These are phyloP conservation scores for Agrypnus murinus DNA, from an alignment of 2,888 invertebrate genomes.

Conservation along the genomic window DNA sequence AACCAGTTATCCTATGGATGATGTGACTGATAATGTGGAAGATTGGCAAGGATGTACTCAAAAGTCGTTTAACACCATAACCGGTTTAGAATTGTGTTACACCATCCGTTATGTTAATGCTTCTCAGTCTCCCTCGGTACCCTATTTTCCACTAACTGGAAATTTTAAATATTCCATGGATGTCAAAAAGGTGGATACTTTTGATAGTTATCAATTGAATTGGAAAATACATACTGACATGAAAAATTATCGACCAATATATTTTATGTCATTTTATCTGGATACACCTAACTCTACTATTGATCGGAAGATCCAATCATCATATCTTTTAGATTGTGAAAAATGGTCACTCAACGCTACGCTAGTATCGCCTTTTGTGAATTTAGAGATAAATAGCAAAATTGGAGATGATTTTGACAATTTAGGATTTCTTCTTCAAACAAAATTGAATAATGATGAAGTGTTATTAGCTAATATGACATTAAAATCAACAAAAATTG, in stretches of 20 bases:
- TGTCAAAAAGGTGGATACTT: constrained; percentile 54
- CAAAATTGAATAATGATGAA: constrained; percentile 53
- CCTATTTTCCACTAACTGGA: constrained; percentile 58
- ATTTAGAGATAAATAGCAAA: constrained; percentile 50
- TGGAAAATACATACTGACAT: constrained; percentile 47
- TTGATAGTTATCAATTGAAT: constrained; percentile 55
- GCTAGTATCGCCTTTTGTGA: constrained; percentile 54
- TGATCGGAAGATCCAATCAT: constrained; percentile 53
- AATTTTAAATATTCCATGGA: constrained; percentile 54
- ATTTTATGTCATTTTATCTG: constrained; percentile 51
- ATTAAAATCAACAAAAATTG: constrained; percentile 33
- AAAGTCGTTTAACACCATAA: constrained; percentile 51
- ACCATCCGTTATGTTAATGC: constrained; percentile 56
- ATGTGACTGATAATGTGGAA: constrained; percentile 49
- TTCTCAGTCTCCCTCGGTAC: constrained; percentile 45
- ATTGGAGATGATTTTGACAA: constrained; percentile 51
- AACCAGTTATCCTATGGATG: constrained; percentile 42
- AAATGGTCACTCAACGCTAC: constrained; percentile 48
- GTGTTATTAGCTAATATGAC: constrained; percentile 37
- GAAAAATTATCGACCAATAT: constrained; percentile 43
- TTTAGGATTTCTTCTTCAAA: constrained; percentile 52
- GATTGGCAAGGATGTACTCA: constrained; percentile 52
- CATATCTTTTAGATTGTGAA: constrained; percentile 51
- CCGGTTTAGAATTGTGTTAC: constrained; percentile 55
- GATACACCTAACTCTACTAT: constrained; percentile 57